Evolutionary conservation across 2,797 vertebrate species (phyloP).

Genomic region (Danio tinwini): DNA sequence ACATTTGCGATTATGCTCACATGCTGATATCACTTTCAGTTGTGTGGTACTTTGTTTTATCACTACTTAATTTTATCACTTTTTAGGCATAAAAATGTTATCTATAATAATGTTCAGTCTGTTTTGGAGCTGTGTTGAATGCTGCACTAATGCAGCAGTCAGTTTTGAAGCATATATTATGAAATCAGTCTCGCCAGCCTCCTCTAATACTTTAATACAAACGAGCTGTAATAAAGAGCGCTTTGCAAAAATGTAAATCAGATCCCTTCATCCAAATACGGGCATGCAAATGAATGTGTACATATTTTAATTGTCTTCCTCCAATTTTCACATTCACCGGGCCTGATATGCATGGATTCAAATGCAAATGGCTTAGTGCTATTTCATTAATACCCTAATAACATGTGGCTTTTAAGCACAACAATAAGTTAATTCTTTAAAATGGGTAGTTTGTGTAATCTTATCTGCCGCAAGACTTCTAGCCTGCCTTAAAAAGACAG

Average conservation of each 20-base stretch:
- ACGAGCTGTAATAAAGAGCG: conserved; percentile 30
- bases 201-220: conserved; percentile 20
- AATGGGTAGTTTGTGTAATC: conserved; percentile 45
- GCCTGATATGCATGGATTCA: conserved; percentile 33
- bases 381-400: conserved; percentile 53
- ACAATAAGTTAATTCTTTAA: conserved; percentile 46
- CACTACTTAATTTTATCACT: too few relatives aligned
- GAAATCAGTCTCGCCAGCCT: background rate
- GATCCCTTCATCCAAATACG: conserved; percentile 18
- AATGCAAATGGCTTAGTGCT: conserved; percentile 45
- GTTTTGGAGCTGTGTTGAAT: background rate
- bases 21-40: too few relatives aligned
- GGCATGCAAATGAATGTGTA: conserved; percentile 29
- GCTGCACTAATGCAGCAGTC: background rate
- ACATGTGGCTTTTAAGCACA: conserved; percentile 46
- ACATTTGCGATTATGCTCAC: too few relatives aligned
- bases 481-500: conserved; percentile 31
- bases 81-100: too few relatives aligned
- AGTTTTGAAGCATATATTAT: background rate
- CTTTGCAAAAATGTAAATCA: conserved; percentile 35
- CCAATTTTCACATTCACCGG: conserved; percentile 33
- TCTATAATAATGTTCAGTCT: background rate
- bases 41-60: too few relatives aligned
- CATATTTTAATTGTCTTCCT: conserved; percentile 44
- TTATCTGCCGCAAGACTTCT: conserved; percentile 47